These are phyloP conservation scores for Scaptomyza caliginosa DNA, from an alignment of 2,888 invertebrate species.

Conservation along the genomic window DNA sequence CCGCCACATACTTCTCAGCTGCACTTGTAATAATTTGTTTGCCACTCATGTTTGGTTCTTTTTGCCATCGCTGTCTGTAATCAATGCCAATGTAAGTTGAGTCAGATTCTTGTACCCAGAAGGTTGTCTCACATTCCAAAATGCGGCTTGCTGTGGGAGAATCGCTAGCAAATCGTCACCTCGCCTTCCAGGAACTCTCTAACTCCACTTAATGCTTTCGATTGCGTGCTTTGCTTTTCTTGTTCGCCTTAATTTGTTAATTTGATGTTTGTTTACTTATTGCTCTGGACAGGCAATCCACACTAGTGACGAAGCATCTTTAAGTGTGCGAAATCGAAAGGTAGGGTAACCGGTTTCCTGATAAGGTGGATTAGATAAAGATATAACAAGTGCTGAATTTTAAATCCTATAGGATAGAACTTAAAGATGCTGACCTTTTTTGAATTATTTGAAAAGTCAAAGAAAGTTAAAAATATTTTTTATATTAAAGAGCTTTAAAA, in stretches of 20 bases:
- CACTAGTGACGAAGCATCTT: no score
- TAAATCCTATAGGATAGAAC: no score
- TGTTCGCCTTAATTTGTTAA: constrained; percentile 57
- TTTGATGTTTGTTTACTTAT: constrained; percentile 16
- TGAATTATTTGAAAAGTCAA: no score
- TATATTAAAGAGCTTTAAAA: no score
- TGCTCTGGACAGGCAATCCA: no score
- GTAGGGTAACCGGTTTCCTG: no score
- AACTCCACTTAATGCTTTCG: constrained; percentile 13
- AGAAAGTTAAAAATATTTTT: no score
- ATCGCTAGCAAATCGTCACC: constrained; percentile 38
- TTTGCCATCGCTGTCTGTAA: constrained; percentile 31
- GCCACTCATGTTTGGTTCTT: constrained; percentile 67
- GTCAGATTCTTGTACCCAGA: constrained; percentile 14
- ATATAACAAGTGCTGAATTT: no score
- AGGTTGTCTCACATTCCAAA: constrained; percentile 47
- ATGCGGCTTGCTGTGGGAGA: constrained; percentile 63
- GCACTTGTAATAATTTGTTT: constrained; percentile 80
- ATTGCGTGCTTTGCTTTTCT: constrained; percentile 53
- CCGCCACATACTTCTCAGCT: constrained; percentile 72
- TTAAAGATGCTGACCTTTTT: no score
- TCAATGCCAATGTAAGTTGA: constrained; percentile 60
- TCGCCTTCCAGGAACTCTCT: constrained; percentile 64
- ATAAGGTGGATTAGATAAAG: no score
- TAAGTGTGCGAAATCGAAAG: no score